Base-by-base conservation (phyloP, 1,140 invertebrate genomes). In the Glossosoma conforme region DNA sequence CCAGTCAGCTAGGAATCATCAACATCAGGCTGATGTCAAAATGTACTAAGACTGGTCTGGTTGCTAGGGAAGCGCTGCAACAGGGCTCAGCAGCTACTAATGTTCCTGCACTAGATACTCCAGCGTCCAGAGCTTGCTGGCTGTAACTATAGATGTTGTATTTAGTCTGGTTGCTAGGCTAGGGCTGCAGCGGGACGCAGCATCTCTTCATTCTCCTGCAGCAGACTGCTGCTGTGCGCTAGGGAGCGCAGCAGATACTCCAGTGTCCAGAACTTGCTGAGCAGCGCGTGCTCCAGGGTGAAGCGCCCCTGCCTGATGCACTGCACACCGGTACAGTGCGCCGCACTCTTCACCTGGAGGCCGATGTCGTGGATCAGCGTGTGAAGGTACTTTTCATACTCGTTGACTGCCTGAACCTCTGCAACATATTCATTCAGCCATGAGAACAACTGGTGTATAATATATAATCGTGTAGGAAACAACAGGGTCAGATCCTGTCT, bases 391-490 rank as follows among this genome's bases (percentile, higher is more conserved):
- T 77, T 68, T 52, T 86, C 82, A 54, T 79, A 76, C 73, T 93
- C 91, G 69, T 94, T 93, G 21, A 93, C 83, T 38, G 83, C 81
- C 56, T 91, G 84, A 14, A 96, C 70, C 76, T 96, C 92, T 85
- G 72, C 52, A 84, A 83, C 41, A 47, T 44, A 20, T 17, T 22
- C 28, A 11, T 41, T 41, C 38, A 18, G 18, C 4, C 9, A 41
- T 15, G 9, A 19, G 19, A 9, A 17, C 13, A 41, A 19, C 19
- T 41, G 19, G 21, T 18, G 19, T 41, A 11, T 3, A 15, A 41
- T n/a, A n/a, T n/a, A n/a, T n/a, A n/a, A n/a, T n/a, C n/a, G n/a
- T n/a, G n/a, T n/a, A n/a, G n/a, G n/a, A n/a, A n/a, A n/a, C n/a
- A n/a, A n/a, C n/a, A n/a, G n/a, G n/a, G n/a, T n/a, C n/a, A n/a